These are phyloP conservation scores for Corvus cornix DNA, from an alignment of 2,113 vertebrate genomes.

Conservation along the genomic window DNA sequence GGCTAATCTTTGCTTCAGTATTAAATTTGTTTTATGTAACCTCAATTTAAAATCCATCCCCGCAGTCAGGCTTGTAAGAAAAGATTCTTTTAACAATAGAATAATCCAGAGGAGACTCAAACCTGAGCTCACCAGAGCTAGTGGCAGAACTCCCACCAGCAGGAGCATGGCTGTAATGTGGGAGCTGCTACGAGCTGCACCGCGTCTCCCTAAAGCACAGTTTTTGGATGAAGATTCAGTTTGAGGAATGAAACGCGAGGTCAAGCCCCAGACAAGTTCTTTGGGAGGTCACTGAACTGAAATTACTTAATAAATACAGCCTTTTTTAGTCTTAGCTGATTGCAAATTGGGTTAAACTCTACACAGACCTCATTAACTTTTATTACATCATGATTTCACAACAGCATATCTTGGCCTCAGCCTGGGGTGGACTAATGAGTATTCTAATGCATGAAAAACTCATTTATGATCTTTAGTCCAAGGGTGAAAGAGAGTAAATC, in stretches of 20 bases:
- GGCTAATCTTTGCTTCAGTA: slow-evolving; percentile 24
- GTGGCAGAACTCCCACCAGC: neutral
- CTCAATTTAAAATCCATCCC: slow-evolving; percentile 20
- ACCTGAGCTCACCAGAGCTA: neutral
- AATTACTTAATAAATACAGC: neutral
- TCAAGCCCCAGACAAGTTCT: slow-evolving; percentile 16
- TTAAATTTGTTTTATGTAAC: slow-evolving; percentile 28
- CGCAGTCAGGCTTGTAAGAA: neutral
- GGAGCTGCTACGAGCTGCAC: neutral
- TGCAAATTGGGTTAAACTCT: slow-evolving; percentile 45
- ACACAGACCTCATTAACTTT: slow-evolving; percentile 4
- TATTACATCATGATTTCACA: slow-evolving; percentile 60
- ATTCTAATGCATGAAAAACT: slow-evolving; percentile 49
- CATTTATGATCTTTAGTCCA: slow-evolving; percentile 49
- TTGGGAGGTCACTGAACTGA: neutral
- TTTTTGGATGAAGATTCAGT: neutral
- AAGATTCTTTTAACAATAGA: slow-evolving; percentile 5
- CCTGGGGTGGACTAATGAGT: slow-evolving; percentile 16
- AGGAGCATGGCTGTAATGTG: neutral
- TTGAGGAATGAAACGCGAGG: slow-evolving; percentile 1
- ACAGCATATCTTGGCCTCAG: slow-evolving; percentile 35
- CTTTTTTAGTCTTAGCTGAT: slow-evolving; percentile 8
- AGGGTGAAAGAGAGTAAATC: slow-evolving; percentile 46
- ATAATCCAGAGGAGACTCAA: neutral
- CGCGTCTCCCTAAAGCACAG: neutral